Base-by-base conservation (phyloP, 2,797 vertebrate species). In the Epinephelus malabaricus region DNA sequence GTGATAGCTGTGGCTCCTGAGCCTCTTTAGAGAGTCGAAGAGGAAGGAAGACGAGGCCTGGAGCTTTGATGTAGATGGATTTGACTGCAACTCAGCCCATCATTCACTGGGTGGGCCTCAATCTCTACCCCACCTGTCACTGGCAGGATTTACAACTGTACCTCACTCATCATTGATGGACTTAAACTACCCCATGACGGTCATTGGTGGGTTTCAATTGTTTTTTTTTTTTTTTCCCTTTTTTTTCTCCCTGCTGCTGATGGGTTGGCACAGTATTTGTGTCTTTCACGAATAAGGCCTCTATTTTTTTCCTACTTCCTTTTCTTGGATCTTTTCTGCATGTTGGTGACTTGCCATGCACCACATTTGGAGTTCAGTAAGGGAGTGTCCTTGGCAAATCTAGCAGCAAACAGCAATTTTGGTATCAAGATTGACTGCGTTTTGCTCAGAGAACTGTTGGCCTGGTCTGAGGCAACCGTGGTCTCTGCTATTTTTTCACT, bases 1-100 rank as follows among this genome's bases (percentile, higher is more conserved):
- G 82, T 90, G 94, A 94, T 92, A 92, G 92, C 92, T 92, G 88
- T 88, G 89, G 81, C 88, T 93, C 91, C 80, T 72, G 88, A 90
- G 93, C 86, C 86, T 91, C 83, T 90, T 92, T 86, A 88, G 79
- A 88, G 78, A 87, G 78, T 49, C 53, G 23, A 38, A 66, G 55
- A 82, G 76, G 71, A 49, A 65, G 73, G 74, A 86, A 81, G 88
- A 86, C 38, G n/a, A 83, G 82, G 85, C 82, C 85, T 34, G 72
- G 51, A 79, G 85, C 90, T 89, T 90, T 88, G 89, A 91, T 88
- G 83, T 90, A 85, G 92, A 93, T 86, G 84, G 81, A 88, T 92
- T 87, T 89, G 88, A 83, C 86, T 83, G 77, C 61, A 77, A 18
- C 85, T 88, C 81, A 45, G 47, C 69, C 71, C 74, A 85, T 91